phyloP scores from a whole-genome alignment of 2,113 vertebrate genomes.

The Python bivittatus region DNA sequence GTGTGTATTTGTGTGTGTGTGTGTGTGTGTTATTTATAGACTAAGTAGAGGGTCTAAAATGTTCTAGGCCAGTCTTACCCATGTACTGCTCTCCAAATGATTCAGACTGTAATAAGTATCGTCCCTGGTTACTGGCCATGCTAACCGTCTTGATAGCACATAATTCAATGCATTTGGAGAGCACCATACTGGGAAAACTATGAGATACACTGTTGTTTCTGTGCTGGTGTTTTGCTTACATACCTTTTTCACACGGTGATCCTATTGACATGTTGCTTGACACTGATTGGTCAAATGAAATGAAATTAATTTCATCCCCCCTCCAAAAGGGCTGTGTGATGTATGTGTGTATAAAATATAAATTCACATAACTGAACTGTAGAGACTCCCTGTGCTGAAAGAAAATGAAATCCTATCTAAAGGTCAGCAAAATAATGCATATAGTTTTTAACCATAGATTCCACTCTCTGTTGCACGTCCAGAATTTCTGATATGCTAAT shows the following conservation, averaged over 20 bases:
- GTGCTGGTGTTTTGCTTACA: not conserved
- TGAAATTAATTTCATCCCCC: not conserved
- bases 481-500: not conserved
- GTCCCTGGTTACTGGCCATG: not conserved
- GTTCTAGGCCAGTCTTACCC: not conserved
- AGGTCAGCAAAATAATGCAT: not conserved
- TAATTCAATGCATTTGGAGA: not conserved
- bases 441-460: not conserved
- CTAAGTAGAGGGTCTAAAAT: not conserved
- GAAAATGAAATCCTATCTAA: not conserved
- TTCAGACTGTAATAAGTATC: not conserved
- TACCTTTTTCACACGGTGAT: not conserved
- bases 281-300: not conserved
- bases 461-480: not conserved
- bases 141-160: not conserved
- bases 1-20: not conserved
- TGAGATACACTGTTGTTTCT: not conserved
- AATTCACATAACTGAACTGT: not conserved
- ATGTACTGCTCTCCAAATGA: not conserved
- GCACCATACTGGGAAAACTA: not conserved
- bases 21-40: not conserved
- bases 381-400: not conserved
- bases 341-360: not conserved
- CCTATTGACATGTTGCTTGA: not conserved
- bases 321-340: not conserved